phyloP scores from a whole-genome alignment of 2,113 vertebrate species.

The Stigmatopora nigra region DNA sequence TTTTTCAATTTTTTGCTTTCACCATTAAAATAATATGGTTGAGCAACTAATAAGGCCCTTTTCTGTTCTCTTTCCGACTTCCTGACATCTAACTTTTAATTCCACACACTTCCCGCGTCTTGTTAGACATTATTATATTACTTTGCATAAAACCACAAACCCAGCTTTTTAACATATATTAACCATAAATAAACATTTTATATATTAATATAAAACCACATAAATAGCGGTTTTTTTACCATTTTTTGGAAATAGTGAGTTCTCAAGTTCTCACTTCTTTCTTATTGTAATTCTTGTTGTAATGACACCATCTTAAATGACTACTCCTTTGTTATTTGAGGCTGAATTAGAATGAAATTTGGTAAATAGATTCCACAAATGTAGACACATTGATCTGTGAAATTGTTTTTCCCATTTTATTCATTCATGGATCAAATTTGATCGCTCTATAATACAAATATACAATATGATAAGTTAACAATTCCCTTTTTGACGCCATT shows the following conservation, averaged over 20 bases:
- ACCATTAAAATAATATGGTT: constrained; percentile 8
- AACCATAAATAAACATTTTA: neutral
- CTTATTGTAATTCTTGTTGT: too few species aligned
- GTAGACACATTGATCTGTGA: too few species aligned
- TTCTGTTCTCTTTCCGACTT: neutral
- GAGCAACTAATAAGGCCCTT: constrained; percentile 2
- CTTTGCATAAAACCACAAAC: constrained; percentile 2
- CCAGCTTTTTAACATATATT: neutral
- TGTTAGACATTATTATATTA: neutral
- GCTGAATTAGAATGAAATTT: too few species aligned
- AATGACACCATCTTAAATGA: too few species aligned
- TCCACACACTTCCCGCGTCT: neutral
- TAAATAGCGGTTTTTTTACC: neutral
- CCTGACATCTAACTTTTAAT: constrained; percentile 9
- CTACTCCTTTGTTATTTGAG: too few species aligned
- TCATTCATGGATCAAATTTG: too few species aligned
- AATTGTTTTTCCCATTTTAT: too few species aligned
- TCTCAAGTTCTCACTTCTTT: too few species aligned
- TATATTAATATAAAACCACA: neutral
- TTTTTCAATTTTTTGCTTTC: neutral
- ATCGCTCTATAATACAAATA: too few species aligned
- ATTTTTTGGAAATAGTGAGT: neutral
- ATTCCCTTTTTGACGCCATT: neutral
- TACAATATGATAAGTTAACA: too few species aligned
- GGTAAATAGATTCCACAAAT: too few species aligned